A percentile compares a stretch with the other conserved stretches of the same genome.
Evolutionary conservation across 1,140 invertebrate species (phyloP).

Genomic region (Papilio polyxenes): DNA sequence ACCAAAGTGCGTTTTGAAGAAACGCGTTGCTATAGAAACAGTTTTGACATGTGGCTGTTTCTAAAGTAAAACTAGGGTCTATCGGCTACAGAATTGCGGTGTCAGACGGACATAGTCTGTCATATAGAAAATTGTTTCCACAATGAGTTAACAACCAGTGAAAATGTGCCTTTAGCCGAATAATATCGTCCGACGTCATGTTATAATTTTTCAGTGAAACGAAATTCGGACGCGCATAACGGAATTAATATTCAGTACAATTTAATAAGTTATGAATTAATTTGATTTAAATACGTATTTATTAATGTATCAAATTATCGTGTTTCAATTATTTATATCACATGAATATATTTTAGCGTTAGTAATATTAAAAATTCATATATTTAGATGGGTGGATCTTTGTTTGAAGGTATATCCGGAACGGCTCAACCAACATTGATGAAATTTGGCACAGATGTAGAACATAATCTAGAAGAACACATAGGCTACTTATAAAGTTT

Average conservation of each 20-base stretch:
- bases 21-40: background rate
- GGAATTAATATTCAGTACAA: background rate
- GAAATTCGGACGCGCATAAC: background rate
- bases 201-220: slow-evolving; percentile 1
- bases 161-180: background rate
- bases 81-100: background rate
- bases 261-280: slow-evolving; percentile 10
- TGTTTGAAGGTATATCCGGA: no score
- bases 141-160: background rate
- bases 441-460: no score
- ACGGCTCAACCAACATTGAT: no score
- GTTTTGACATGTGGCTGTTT: background rate
- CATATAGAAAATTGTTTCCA: background rate
- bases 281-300: background rate
- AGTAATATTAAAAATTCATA: no score
- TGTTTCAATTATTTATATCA: no score
- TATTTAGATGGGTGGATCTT: no score
- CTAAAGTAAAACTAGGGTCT: background rate
- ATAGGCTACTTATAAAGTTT: no score
- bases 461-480: no score
- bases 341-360: no score
- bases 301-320: background rate
- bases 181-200: slow-evolving; percentile 14
- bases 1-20: no score
- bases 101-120: background rate